Base-by-base conservation (phyloP, 1,140 invertebrate genomes). In the Liolophura sinensis region DNA sequence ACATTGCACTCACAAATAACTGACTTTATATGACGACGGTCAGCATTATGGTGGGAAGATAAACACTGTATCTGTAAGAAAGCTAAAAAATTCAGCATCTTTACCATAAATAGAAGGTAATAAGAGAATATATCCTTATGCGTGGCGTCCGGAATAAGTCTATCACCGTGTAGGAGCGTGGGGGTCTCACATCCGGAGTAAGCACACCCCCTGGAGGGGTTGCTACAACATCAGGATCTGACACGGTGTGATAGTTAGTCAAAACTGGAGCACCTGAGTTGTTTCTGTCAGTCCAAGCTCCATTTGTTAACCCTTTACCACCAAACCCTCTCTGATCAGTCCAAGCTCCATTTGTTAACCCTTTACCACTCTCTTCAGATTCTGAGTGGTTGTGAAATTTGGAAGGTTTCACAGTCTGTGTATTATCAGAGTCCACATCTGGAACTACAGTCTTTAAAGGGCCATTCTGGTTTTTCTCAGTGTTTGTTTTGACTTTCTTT, bases 81-180 rank as follows among this genome's bases (percentile, higher is more conserved):
- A 40, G 31, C 31, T 40, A 40, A 40, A 40, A 40, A 40, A 40
- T 9, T 9, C 31, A 9, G 31, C 31, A 40, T 40, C 31, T 74
- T 76, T 69, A 83, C 79, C 77, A 81, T 31, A 82, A 58, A 72
- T 79, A 78, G 64, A 76, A 83, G 73, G 79, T 78, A 24, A 80
- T 73, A n/a, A 80, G 14, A n/a, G 79, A 73, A 57, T 79, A 78
- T 40, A 73, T 69, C 40, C 73, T 63, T 7, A 83, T 68, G 46
- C 60, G 69, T 6, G 73, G 71, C 18, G 73, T 76, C 49, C 61
- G 68, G 40, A 78, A 78, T 20, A 78, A 50, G 56, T 72, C 67
- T 40, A 74, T 27, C n/a, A 77, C 25, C 6, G 72, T 72, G 51
- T 66, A 65, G 1, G 55, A 22, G 14, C 18, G 40, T 14, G 55